These are phyloP conservation scores for Centropristis striata DNA, from an alignment of 2,113 vertebrate genomes.

Conservation along the genomic window DNA sequence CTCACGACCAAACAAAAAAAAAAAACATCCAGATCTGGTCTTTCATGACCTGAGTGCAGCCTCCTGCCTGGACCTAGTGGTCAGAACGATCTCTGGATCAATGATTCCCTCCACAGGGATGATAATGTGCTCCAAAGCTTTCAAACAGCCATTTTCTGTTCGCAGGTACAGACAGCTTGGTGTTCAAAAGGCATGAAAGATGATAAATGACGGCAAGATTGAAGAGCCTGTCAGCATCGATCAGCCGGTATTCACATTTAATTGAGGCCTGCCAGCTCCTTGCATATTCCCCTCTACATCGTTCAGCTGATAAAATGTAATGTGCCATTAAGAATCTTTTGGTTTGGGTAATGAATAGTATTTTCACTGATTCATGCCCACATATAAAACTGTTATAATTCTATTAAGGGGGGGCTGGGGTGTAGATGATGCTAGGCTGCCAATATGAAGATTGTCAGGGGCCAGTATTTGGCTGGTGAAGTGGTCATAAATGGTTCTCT, in stretches of 20 bases:
- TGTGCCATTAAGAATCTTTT: conserved; percentile 64
- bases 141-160: conserved; percentile 59
- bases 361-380: conserved; percentile 61
- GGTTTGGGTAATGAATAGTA: conserved; percentile 55
- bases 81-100: conserved; percentile 52
- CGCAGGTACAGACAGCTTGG: conserved; percentile 45
- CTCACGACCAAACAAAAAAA: not conserved
- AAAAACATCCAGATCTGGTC: not conserved
- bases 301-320: conserved; percentile 59
- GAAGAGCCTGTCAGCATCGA: conserved; percentile 68
- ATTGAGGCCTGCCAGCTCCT: conserved; percentile 70
- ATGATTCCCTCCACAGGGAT: conserved; percentile 50
- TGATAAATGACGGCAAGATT: conserved; percentile 68
- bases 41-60: not conserved
- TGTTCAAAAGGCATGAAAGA: conserved; percentile 66
- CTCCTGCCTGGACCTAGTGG: conserved; percentile 1
- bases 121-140: conserved; percentile 58
- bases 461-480: not conserved
- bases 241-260: conserved; percentile 73
- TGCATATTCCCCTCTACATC: conserved; percentile 50
- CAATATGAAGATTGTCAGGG: conserved; percentile 32
- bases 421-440: conserved; percentile 17
- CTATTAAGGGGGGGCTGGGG: conserved; percentile 26
- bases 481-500: conserved; percentile 30
- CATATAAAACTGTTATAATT: conserved; percentile 46